Evolutionary conservation across 2,113 vertebrate species (phyloP), one percentile per base, ranked within the genome.

Genomic region (Alethe diademata): DNA sequence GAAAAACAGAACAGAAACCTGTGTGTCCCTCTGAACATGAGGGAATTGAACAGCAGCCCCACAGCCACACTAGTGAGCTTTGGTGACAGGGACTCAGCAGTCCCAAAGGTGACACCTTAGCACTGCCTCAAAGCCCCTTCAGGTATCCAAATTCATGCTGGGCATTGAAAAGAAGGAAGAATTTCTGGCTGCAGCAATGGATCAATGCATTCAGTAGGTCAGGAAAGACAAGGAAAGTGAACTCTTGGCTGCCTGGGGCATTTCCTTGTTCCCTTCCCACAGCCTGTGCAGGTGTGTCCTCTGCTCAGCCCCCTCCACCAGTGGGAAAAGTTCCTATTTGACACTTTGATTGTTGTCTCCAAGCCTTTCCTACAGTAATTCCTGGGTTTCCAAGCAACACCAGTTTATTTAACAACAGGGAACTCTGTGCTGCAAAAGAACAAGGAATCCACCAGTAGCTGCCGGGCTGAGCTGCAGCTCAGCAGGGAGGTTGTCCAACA

Each of bases 301-400:
- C 58, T 26, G 74, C 85, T 92, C 92, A 74, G 82, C 36, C 43
- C 61, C 88, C 47, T 81, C 56, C 56, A 90, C 24, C 86, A 65
- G 78, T 6, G 26, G 66, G 35, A 43, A 36, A 87, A 92, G 90
- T 57, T 94, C 54, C 54, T 40, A 1, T 45, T 1, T 79, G 79
- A 95, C 88, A 80, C 75, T 86, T 74, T 31, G 26, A 24, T 15
- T 56, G 92, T 75, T 72, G 43, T 69, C 93, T 94, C 81, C 78
- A 76, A 76, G 91, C 79, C 33, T 79, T 79, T 83, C 95, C 90
- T 53, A 26, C 74, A 62, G 75, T 85, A 94, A 96, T 94, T 94
- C 9, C 2, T 24, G 75, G 58, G 97, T 97, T 96, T 96, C 96
- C 95, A 97, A 86, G 97, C 97, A 97, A 98, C 97, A 94, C 93